phyloP scores from a whole-genome alignment of 1,140 invertebrate genomes.

The Lepidurus couesii region DNA sequence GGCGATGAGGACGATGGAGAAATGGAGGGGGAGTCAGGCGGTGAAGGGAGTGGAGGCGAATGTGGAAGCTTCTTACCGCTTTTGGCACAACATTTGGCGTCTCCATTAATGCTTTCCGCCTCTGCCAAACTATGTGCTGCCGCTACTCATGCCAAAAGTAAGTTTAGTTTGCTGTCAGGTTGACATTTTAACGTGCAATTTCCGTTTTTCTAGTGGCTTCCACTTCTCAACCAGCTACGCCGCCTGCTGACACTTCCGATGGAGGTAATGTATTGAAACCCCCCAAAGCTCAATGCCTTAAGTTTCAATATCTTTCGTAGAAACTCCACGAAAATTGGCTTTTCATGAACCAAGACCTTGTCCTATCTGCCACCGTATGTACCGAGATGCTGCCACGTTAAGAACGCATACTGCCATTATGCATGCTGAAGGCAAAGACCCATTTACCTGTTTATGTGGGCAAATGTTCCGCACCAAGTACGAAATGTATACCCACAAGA shows the following conservation, averaged over 20 bases:
- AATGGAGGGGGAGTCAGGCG: conserved; percentile 32
- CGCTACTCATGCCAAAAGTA: conserved; percentile 29
- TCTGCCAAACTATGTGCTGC: conserved; percentile 35
- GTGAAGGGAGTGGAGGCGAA: conserved; percentile 33
- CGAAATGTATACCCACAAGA: conserved; percentile 43
- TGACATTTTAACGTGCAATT: background rate
- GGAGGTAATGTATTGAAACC: conserved; percentile 14
- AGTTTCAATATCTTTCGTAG: background rate
- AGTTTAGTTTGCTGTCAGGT: background rate
- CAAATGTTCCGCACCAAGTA: conserved; percentile 42
- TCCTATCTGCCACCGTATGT: conserved; percentile 42
- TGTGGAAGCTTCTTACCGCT: conserved; percentile 28
- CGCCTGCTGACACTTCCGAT: conserved; percentile 22
- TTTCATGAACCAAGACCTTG: conserved; percentile 44
- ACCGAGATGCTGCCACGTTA: conserved; percentile 43
- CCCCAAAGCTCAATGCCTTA: background rate
- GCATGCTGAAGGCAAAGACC: conserved; percentile 42
- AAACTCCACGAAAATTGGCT: conserved; percentile 39
- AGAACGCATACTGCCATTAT: conserved; percentile 43
- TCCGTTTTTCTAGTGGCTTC: conserved; percentile 24
- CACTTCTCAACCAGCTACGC: conserved; percentile 23
- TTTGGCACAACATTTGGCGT: conserved; percentile 33
- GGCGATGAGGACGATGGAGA: conserved; percentile 32
- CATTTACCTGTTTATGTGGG: conserved; percentile 42
- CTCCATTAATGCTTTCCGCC: conserved; percentile 32